Conservation (phyloP, 2,888 invertebrate species). For the Xylophagus ater region DNA sequence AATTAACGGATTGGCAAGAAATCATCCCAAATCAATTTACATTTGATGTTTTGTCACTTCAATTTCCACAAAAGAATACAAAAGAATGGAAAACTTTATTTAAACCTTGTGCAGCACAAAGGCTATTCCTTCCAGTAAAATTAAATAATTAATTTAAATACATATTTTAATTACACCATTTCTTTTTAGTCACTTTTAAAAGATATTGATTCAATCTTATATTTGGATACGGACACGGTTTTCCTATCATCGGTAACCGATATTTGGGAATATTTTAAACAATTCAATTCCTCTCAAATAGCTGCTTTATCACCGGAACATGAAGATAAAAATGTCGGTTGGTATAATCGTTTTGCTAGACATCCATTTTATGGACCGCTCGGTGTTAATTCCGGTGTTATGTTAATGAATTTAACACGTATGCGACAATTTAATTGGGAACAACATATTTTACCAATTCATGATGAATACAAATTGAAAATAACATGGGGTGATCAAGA, state of each 20-base stretch:
- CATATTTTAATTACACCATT: conserved; percentile 12
- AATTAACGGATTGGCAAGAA: conserved; percentile 60
- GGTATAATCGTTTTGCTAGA: conserved; percentile 92
- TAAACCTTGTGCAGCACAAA: conserved; percentile 87
- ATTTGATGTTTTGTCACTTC: conserved; percentile 62
- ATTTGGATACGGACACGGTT: conserved; percentile 85
- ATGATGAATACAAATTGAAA: conserved; percentile 69
- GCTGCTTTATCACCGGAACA: conserved; percentile 82
- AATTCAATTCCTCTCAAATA: conserved; percentile 76
- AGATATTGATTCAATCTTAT: conserved; percentile 74
- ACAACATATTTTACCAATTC: conserved; percentile 70
- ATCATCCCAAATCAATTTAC: conserved; percentile 52
- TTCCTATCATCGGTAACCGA: conserved; percentile 74
- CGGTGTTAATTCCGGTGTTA: conserved; percentile 92
- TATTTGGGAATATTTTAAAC: conserved; percentile 69
- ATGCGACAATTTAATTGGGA: conserved; percentile 82
- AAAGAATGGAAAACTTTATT: conserved; percentile 81
- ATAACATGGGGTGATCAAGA: conserved; percentile 99
- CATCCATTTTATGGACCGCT: conserved; percentile 79
- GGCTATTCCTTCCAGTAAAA: conserved; percentile 85
- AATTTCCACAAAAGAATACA: conserved; percentile 63
- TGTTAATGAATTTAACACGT: conserved; percentile 92
- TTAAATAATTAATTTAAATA: not conserved
- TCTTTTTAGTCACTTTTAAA: conserved; percentile 57
- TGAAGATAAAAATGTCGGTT: conserved; percentile 84